Evolutionary conservation across 1,140 invertebrate genomes (phyloP).

Genomic region (Micrasema longulum): DNA sequence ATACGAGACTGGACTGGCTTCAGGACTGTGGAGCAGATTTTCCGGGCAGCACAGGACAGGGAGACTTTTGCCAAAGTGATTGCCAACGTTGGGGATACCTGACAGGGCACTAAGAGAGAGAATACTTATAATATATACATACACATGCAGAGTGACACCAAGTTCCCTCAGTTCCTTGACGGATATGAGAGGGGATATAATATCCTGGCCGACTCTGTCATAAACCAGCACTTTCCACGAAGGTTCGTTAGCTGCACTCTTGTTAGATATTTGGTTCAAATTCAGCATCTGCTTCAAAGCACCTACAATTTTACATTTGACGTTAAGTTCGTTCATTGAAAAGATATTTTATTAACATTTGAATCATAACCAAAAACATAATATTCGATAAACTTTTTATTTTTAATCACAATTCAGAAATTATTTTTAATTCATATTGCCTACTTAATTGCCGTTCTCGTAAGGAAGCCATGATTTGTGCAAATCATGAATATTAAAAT

Average conservation of each 20-base stretch:
- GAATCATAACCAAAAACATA: constrained; percentile 41
- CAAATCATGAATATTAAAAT: constrained; percentile 12
- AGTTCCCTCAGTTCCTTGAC: constrained; percentile 96
- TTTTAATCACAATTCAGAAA: not conserved
- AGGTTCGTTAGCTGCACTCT: constrained; percentile 82
- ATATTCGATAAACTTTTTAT: constrained; percentile 1
- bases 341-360: not conserved
- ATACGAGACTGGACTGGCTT: too few relatives aligned
- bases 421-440: constrained; percentile 44
- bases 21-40: too few relatives aligned
- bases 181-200: constrained; percentile 96
- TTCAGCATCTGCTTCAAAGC: constrained; percentile 95
- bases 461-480: constrained; percentile 72
- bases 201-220: constrained; percentile 96
- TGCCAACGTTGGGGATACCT: too few relatives aligned
- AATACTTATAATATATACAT: constrained; percentile 66
- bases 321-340: too few relatives aligned
- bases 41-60: too few relatives aligned
- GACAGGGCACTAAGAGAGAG: too few relatives aligned
- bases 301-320: constrained; percentile 65
- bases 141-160: constrained; percentile 98
- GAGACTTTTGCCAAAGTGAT: too few relatives aligned
- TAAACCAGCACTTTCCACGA: constrained; percentile 97
- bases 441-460: constrained; percentile 80
- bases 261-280: constrained; percentile 85